Conservation (phyloP, 2,888 invertebrate genomes). For the Callosobruchus maculatus region DNA sequence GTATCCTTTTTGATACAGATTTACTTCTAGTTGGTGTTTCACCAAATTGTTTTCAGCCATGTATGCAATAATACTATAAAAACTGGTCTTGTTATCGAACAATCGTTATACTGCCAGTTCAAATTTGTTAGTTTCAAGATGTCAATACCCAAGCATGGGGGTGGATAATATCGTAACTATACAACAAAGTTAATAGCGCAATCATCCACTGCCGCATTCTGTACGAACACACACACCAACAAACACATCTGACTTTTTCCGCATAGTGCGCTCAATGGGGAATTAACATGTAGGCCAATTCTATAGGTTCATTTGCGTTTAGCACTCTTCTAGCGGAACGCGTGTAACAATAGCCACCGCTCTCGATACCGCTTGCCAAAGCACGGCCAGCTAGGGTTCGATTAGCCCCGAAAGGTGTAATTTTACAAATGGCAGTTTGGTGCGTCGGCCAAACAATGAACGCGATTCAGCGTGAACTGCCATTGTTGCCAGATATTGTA, state of each 20-base stretch:
- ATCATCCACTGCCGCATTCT: neutral
- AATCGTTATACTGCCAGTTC: no score
- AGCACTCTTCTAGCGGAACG: neutral
- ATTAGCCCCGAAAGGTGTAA: neutral
- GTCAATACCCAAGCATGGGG: neutral
- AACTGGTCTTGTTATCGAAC: no score
- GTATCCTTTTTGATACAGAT: no score
- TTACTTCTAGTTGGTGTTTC: no score
- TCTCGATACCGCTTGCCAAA: neutral
- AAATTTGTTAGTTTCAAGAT: neutral
- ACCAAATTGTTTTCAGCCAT: no score
- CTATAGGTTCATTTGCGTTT: neutral
- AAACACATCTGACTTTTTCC: neutral
- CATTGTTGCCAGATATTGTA: neutral
- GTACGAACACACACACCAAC: neutral
- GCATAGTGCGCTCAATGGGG: neutral
- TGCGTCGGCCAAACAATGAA: neutral
- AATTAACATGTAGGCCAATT: neutral
- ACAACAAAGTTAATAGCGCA: neutral
- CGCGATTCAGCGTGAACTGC: neutral
- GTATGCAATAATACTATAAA: no score
- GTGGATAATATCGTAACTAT: neutral
- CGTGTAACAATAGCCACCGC: neutral
- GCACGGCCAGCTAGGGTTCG: neutral
- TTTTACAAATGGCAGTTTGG: neutral